phyloP scores from a whole-genome alignment of 92 coral and sea anemone species.

The Pocillopora grandis region DNA sequence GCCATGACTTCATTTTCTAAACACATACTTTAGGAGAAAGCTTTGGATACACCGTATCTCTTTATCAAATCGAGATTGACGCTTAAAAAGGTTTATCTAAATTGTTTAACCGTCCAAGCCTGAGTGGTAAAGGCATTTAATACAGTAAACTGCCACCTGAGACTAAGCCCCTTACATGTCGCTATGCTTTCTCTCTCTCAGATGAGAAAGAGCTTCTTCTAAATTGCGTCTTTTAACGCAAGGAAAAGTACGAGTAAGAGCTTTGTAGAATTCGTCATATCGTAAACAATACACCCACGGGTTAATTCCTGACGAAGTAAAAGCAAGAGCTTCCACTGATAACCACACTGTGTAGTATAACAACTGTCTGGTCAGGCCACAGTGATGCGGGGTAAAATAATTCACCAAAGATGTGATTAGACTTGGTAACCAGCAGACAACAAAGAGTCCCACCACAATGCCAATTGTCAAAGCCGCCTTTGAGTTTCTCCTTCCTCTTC shows the following conservation, averaged over 20 bases:
- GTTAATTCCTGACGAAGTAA: constrained; percentile 22
- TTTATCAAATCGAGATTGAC: too few relatives aligned
- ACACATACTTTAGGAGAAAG: too few relatives aligned
- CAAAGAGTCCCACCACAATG: constrained; percentile 17
- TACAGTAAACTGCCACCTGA: too few relatives aligned
- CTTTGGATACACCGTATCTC: too few relatives aligned
- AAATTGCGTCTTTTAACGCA: not conserved
- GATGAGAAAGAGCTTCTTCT: not conserved
- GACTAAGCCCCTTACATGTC: not conserved
- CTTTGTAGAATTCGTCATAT: constrained; percentile 6
- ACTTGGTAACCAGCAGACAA: constrained; percentile 19
- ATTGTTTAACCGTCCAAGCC: too few relatives aligned
- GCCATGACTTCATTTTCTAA: too few relatives aligned
- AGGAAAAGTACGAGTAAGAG: constrained; percentile 1
- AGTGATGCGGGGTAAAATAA: not conserved
- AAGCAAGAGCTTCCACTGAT: constrained; percentile 12
- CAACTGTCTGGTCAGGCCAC: not conserved
- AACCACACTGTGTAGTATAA: constrained; percentile 9
- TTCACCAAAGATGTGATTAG: not conserved
- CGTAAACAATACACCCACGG: constrained; percentile 22
- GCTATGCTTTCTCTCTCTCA: not conserved
- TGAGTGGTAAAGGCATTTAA: too few relatives aligned
- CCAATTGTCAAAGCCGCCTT: constrained; percentile 6
- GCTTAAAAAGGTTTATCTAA: too few relatives aligned
- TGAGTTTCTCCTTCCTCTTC: not conserved